phyloP scores from a whole-genome alignment of 2,888 invertebrate genomes.

The Athalia cordata region DNA sequence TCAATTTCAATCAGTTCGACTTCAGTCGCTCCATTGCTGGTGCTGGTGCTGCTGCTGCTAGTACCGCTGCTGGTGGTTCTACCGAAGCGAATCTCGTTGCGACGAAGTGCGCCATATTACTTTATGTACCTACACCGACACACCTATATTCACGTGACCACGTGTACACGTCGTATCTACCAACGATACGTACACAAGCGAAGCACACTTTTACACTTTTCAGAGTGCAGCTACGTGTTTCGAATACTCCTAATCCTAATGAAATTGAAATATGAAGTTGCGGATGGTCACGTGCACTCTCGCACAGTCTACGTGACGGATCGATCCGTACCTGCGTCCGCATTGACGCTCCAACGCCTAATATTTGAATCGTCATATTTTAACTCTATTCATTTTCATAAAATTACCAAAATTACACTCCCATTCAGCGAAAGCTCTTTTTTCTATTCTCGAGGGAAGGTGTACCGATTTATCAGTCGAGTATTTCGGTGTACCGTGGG shows the following conservation, averaged over 20 bases:
- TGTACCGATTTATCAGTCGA: not conserved
- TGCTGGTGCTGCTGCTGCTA: too few species aligned
- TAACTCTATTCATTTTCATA: too few species aligned
- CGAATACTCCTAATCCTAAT: conserved; percentile 40
- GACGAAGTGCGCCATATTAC: conserved; percentile 3
- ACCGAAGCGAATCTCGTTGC: conserved; percentile 7
- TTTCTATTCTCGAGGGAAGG: not conserved
- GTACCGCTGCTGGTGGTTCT: too few species aligned
- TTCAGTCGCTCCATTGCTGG: conserved; percentile 16
- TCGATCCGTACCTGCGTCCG: conserved; percentile 22
- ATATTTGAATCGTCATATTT: not conserved
- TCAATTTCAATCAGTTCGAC: conserved; percentile 44
- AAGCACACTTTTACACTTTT: conserved; percentile 33
- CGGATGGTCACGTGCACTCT: conserved; percentile 33
- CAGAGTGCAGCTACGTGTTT: conserved; percentile 39
- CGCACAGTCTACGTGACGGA: conserved; percentile 11
- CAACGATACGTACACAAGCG: conserved; percentile 3
- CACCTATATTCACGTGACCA: conserved; percentile 5
- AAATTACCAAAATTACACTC: too few species aligned
- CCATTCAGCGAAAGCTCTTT: too few species aligned
- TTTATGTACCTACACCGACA: not conserved
- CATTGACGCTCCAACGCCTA: not conserved
- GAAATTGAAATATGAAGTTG: conserved; percentile 42
- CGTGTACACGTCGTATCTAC: not conserved
- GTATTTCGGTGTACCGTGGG: not conserved